phyloP scores from a whole-genome alignment of 2,797 vertebrate genomes.

The Parambassis ranga region DNA sequence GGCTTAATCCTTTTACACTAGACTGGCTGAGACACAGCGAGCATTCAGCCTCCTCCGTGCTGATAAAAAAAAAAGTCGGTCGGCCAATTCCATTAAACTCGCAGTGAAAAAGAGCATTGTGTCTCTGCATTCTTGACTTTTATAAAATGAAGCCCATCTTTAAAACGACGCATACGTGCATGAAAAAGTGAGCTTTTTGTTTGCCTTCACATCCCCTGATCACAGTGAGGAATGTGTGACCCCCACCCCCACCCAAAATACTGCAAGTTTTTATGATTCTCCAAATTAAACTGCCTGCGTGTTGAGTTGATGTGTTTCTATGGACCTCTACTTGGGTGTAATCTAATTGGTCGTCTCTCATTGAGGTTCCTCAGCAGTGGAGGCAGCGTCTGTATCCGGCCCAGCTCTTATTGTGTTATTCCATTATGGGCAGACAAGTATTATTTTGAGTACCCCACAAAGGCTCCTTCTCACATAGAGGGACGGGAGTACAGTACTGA shows the following conservation, averaged over 20 bases:
- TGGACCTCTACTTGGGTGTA: conserved; percentile 35
- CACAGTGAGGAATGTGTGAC: conserved; percentile 4
- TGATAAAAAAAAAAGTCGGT: conserved; percentile 6
- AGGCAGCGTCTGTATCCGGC: conserved; percentile 37
- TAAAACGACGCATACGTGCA: background rate
- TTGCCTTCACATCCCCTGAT: conserved; percentile 19
- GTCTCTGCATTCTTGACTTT: conserved; percentile 19
- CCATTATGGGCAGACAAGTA: conserved; percentile 52
- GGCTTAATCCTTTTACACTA: conserved; percentile 80
- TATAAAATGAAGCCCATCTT: conserved; percentile 17
- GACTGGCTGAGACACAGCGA: conserved; percentile 54
- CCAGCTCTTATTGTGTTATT: conserved; percentile 67
- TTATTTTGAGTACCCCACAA: conserved; percentile 30
- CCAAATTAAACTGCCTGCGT: no score
- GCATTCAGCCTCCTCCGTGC: conserved; percentile 53
- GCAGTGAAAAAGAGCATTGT: conserved; percentile 44
- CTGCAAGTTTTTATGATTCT: no score
- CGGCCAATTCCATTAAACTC: conserved; percentile 46
- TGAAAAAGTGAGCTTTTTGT: conserved; percentile 3
- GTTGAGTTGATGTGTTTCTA: no score
- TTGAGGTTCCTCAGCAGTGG: conserved; percentile 35
- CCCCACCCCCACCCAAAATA: no score
- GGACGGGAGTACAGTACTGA: conserved; percentile 11
- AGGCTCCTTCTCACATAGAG: conserved; percentile 22
- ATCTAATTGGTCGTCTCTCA: conserved; percentile 64